Evolutionary conservation across 2,797 vertebrate genomes (phyloP), one percentile per base, ranked within the genome.

Genomic region (Arrhamphus sclerolepis): DNA sequence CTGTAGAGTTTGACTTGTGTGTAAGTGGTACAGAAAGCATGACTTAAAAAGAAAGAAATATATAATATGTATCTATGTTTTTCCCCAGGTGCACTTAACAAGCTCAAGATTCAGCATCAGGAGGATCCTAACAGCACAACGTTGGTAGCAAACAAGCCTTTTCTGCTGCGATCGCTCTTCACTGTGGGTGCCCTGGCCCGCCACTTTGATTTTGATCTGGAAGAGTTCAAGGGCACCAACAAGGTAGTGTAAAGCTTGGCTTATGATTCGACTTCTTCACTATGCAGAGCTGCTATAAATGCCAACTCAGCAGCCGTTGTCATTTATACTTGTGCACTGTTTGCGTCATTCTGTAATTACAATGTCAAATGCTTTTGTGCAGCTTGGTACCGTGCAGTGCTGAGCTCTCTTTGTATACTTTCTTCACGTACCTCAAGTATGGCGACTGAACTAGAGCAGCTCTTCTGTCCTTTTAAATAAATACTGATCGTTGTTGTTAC

Each of bases 141-240:
- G 14, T 90, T 96, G 73, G 92, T 93, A 73, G 94, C 95, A 83
- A 98, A 96, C 86, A 98, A 98, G 86, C 95, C 96, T 81, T 94
- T 96, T 69, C 94, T 98, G 71, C 94, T 98, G 83, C 92, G 97
- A 67, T 97, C 97, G 7, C 96, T 99, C 79, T 99, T 99, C 87
- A 98, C 97, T 46, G 97, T 98, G 83, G 97, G 97, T 60, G 97
- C 97, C 46, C 70, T 98, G 16, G 96, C 95, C 67, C 93, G 97
- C n/a, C 96, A 98, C 92, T 98, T 98, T 89, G 96, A 98, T 88
- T 98, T 98, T 81, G 96, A 98, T 89, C 70, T 88, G 56, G 96
- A 98, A 84, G 95, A 98, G 81, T 99, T 99, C 89, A 98, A 98
- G 87, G 97, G 97, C 76, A 91, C 89, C 77, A 97, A 93, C 91